Percentiles rank a stretch among this genome's conserved stretches.
Conservation (phyloP, 2,113 vertebrate species). For the Tyrannus savana region DNA sequence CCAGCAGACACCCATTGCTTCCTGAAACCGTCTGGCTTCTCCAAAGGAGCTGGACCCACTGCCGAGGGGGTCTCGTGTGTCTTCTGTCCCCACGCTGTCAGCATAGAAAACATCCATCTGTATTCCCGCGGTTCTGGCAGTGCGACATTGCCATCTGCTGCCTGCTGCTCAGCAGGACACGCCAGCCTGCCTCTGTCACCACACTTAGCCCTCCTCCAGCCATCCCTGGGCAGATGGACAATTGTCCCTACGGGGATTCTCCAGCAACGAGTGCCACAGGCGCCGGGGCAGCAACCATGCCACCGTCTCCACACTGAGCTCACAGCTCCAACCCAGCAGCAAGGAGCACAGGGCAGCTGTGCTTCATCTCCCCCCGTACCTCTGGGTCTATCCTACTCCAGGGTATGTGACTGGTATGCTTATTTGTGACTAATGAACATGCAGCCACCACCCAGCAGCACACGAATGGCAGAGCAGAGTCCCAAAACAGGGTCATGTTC, state of each 20-base stretch:
- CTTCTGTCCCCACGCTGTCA: neutral
- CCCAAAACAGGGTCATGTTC: neutral
- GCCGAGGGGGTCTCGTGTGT: neutral
- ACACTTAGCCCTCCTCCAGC: neutral
- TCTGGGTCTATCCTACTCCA: neutral
- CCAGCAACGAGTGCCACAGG: neutral
- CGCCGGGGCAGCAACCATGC: neutral
- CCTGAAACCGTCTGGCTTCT: neutral
- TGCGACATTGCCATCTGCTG: constrained; percentile 66
- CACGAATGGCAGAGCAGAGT: neutral
- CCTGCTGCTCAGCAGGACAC: neutral
- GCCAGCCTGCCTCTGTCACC: neutral
- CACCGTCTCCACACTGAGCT: neutral
- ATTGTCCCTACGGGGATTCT: neutral
- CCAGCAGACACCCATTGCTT: neutral
- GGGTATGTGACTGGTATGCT: fast-evolving
- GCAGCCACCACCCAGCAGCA: neutral
- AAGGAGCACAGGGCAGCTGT: neutral
- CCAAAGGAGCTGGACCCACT: neutral
- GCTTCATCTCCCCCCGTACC: neutral
- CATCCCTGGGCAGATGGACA: neutral
- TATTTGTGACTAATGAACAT: fast-evolving
- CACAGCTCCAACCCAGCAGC: neutral
- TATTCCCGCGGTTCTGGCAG: neutral
- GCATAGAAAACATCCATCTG: neutral